Conservation (phyloP, 1,140 invertebrate species). For the Euwallacea fornicatus region DNA sequence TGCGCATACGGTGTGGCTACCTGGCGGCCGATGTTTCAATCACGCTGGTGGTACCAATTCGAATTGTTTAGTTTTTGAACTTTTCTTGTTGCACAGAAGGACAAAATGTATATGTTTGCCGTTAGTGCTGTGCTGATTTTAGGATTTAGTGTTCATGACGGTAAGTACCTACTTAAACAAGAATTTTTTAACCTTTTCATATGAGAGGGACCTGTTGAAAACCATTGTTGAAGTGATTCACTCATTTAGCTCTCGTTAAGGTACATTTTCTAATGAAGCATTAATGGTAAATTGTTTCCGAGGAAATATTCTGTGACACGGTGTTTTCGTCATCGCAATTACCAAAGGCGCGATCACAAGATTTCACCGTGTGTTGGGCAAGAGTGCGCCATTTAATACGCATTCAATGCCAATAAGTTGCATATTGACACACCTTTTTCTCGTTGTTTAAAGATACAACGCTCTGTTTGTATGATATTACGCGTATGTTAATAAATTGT, state of each 20-base stretch:
- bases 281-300: too few relatives aligned
- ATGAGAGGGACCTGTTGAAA: background rate
- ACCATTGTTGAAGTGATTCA: background rate
- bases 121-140: slow-evolving; percentile 25
- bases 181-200: background rate
- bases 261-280: too few relatives aligned
- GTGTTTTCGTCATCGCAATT: too few relatives aligned
- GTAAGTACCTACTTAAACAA: slow-evolving; percentile 3
- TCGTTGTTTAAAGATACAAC: background rate
- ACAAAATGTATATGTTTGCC: slow-evolving; percentile 17
- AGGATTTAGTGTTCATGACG: slow-evolving; percentile 24
- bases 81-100: background rate
- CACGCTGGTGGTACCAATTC: too few relatives aligned
- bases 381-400: slow-evolving; percentile 18
- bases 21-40: too few relatives aligned
- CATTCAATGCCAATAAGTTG: slow-evolving; percentile 25
- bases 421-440: slow-evolving; percentile 18
- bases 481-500: too few relatives aligned
- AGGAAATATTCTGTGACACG: too few relatives aligned
- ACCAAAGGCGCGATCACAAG: slow-evolving; percentile 16
- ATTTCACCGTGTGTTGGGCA: slow-evolving; percentile 27
- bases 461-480: too few relatives aligned
- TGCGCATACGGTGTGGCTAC: background rate
- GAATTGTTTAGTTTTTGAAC: background rate
- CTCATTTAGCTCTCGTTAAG: background rate